Conservation (phyloP, 2,888 invertebrate species). For the Acanthosepion esculentum region DNA sequence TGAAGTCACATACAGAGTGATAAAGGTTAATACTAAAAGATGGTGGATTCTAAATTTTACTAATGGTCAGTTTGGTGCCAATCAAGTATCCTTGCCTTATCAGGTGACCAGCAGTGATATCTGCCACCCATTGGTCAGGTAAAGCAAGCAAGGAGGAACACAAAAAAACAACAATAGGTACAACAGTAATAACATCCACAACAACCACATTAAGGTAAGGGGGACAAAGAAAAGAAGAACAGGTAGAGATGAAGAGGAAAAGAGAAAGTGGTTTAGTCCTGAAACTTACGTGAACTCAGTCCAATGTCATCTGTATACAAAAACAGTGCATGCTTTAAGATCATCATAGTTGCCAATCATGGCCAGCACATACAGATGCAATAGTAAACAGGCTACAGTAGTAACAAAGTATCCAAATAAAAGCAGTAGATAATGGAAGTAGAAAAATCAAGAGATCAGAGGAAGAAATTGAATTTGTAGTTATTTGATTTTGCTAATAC, state of each 20-base stretch:
- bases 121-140: neutral
- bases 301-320: conserved; percentile 69
- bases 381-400: conserved; percentile 13
- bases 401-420: conserved; percentile 40
- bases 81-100: neutral
- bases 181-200: conserved; percentile 38
- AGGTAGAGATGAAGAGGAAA: neutral
- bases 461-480: neutral
- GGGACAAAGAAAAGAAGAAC: neutral
- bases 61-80: conserved; percentile 33
- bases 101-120: neutral
- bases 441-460: neutral
- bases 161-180: neutral
- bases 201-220: neutral
- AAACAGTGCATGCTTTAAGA: conserved; percentile 55
- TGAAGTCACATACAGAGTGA: too few relatives aligned
- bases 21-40: too few relatives aligned
- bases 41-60: neutral
- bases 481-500: too few relatives aligned
- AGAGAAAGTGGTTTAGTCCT: conserved; percentile 44
- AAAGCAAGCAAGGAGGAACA: neutral
- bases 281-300: conserved; percentile 71
- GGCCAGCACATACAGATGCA: conserved; percentile 38
- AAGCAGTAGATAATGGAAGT: neutral
- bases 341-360: conserved; percentile 42